A percentile compares a stretch with the other conserved stretches of the same genome.
Evolutionary conservation across 1,140 invertebrate genomes (phyloP).

Genomic region (Alviniconcha marisindica): DNA sequence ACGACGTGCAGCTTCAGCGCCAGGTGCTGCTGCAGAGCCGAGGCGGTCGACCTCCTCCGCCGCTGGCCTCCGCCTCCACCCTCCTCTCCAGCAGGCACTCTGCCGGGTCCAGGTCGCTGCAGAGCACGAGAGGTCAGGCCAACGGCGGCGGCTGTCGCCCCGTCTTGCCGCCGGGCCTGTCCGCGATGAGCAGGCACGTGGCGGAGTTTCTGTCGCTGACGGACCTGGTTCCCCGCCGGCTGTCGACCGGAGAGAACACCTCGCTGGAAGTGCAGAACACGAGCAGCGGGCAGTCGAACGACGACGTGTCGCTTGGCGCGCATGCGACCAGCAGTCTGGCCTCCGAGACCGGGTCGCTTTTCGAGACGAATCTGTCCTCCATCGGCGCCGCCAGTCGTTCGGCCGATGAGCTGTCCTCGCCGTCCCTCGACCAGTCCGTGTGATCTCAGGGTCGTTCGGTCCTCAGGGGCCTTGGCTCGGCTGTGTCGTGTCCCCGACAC

Average conservation of each 20-base stretch:
- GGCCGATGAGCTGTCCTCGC: slow-evolving; percentile 8
- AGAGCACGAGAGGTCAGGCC: not conserved
- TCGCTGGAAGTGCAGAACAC: slow-evolving; percentile 32
- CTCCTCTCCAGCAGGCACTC: not conserved
- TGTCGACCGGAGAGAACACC: slow-evolving; percentile 35
- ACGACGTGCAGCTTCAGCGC: not conserved
- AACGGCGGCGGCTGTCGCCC: no score
- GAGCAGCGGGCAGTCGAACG: slow-evolving; percentile 21
- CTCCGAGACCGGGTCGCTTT: slow-evolving; percentile 28
- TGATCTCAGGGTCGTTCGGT: no score
- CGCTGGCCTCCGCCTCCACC: slow-evolving; percentile 24
- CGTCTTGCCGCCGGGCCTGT: not conserved
- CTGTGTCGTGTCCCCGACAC: no score
- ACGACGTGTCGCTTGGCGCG: slow-evolving; percentile 5
- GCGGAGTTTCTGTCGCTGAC: slow-evolving; percentile 24
- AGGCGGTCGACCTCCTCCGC: not conserved
- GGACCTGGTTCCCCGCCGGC: slow-evolving; percentile 18
- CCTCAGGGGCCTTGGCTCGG: no score
- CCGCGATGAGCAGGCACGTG: not conserved
- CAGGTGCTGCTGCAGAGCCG: slow-evolving; percentile 24
- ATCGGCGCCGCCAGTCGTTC: slow-evolving; percentile 29
- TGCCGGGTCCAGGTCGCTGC: not conserved
- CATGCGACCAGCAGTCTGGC: slow-evolving; percentile 15
- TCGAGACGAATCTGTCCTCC: slow-evolving; percentile 31
- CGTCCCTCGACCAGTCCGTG: slow-evolving; percentile 15